A percentile compares a stretch with the other conserved stretches of the same genome.
Evolutionary conservation across 2,797 vertebrate species (phyloP).

Genomic region (Rousettus madagascariensis): DNA sequence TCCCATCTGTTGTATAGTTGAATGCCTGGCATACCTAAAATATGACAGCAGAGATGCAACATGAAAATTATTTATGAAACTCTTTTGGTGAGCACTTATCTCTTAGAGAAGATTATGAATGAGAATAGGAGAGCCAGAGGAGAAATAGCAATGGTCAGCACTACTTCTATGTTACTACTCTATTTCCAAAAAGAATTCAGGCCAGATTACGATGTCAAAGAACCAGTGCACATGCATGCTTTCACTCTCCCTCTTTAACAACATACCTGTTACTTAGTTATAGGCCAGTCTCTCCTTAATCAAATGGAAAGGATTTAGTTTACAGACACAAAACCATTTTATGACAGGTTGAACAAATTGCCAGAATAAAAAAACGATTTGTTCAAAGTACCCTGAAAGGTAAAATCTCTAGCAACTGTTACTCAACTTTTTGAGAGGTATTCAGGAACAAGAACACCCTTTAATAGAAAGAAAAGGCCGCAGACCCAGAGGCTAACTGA

Average conservation of each 20-base stretch:
- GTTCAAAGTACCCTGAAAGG: constrained; percentile 7
- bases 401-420: constrained; percentile 36
- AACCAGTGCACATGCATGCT: not conserved
- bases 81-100: not conserved
- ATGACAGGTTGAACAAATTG: not conserved
- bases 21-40: not conserved
- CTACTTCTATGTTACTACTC: not conserved
- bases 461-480: not conserved
- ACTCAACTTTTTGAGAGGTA: not conserved
- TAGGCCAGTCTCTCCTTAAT: not conserved
- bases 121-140: not conserved
- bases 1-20: not conserved
- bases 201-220: not conserved
- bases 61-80: not conserved
- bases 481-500: not conserved
- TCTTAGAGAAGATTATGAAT: not conserved
- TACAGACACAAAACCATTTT: not conserved
- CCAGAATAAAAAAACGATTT: not conserved
- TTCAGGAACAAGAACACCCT: not conserved
- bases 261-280: not conserved
- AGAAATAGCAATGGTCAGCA: not conserved
- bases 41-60: not conserved
- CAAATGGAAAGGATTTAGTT: not conserved
- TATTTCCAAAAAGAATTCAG: constrained; percentile 12
- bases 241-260: not conserved